Evolutionary conservation across 1,140 invertebrate genomes (phyloP), one percentile per base, ranked within the genome.

Genomic region (Ectropis grisescens): DNA sequence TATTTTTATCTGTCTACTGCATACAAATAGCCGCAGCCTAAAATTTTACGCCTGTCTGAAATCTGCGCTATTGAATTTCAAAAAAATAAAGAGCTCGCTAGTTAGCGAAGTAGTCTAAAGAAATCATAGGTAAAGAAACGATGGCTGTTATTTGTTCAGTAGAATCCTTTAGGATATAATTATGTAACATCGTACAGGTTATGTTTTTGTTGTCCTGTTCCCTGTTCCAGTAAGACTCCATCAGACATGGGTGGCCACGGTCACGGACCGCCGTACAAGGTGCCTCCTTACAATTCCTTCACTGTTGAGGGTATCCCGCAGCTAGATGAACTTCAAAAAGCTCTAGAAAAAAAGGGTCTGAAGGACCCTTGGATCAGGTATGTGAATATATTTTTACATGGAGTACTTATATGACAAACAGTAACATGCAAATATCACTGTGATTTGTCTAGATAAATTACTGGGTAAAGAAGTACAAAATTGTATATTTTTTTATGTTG

Each of bases 331-430:
- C 66, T 91, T 1, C 83, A 89, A 69, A 64, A 85, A 37, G 79
- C 82, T 2, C 78, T 95, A 13, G 89, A 87, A 1, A 60, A 83
- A 15, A 85, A 87, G 57, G 92, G 93, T 11, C 67, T 95, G 0
- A 90, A 88, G 47, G 92, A 95, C 79, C 93, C 93, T 1, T 95
- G 93, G 93, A 75, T 93, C 9, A 88, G 91, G 89, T 89, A 13
- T 30, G 9, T 23, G 6, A 9, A 27, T 5, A n/a, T 28, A 1
- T 11, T n/a, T 28, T 8, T 11, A 28, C 12, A n/a, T 11, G 11
- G 24, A 25, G 9, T 25, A 10, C 11, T 25, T 25, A 10, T 25
- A 9, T 10, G 3, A 25, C 2, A n/a, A 10, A 9, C 11, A n/a
- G n/a, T n/a, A n/a, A n/a, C n/a, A n/a, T n/a, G n/a, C n/a, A n/a